Evolutionary conservation across 2,797 vertebrate species (phyloP).

Genomic region (Pitangus sulphuratus): DNA sequence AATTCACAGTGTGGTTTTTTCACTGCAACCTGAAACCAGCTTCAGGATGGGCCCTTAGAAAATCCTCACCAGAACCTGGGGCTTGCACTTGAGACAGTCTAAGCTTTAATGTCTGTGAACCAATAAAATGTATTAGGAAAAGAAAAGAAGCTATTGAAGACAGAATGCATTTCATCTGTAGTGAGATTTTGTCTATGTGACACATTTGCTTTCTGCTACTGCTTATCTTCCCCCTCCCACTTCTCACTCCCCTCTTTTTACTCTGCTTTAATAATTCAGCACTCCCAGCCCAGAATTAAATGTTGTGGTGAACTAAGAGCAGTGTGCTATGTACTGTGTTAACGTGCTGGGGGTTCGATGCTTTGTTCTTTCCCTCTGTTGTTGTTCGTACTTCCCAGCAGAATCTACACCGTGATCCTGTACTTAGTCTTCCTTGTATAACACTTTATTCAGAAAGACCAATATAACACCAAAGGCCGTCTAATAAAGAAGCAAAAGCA

Average conservation of each 20-base stretch:
- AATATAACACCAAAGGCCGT: background rate
- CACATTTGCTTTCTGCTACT: background rate
- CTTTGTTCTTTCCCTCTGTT: background rate
- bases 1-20: background rate
- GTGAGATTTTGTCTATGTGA: background rate
- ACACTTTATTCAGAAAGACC: background rate
- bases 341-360: background rate
- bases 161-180: constrained; percentile 11
- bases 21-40: background rate
- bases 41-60: background rate
- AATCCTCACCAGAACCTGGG: background rate
- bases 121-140: background rate
- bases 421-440: background rate
- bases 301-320: background rate
- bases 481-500: background rate
- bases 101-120: background rate
- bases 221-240: background rate
- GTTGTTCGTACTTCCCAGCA: background rate
- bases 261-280: background rate
- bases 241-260: background rate
- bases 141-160: background rate
- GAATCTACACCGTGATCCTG: background rate
- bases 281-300: background rate
- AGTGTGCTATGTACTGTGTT: background rate
- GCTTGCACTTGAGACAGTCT: background rate